Percentiles rank a stretch among this genome's conserved stretches.
Evolutionary conservation across 2,797 vertebrate genomes (phyloP).

Genomic region (Oryzias sinensis): DNA sequence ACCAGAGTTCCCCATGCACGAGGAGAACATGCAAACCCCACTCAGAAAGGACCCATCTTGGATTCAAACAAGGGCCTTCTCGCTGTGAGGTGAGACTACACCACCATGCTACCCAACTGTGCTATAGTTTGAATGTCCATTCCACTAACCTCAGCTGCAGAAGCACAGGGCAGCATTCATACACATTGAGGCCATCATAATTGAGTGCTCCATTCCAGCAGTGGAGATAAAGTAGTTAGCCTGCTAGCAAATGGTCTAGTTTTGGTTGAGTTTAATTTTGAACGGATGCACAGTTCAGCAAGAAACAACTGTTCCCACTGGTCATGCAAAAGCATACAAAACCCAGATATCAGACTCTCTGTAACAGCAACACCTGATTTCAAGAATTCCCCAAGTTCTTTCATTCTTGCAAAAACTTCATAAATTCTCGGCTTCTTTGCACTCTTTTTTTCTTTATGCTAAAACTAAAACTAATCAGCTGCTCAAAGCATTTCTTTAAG

Average conservation of each 20-base stretch:
- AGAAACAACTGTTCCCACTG: not conserved
- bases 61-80: not conserved
- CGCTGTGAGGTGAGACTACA: not conserved
- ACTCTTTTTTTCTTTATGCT: too few species aligned
- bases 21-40: too few species aligned
- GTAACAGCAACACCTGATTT: not conserved
- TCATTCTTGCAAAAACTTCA: too few species aligned
- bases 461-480: too few species aligned
- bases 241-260: constrained; percentile 31
- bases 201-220: constrained; percentile 21
- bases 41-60: too few species aligned
- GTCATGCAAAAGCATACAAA: not conserved
- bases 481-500: too few species aligned
- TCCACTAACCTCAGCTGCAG: constrained; percentile 5
- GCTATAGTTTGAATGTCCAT: constrained; percentile 3
- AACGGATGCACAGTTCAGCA: not conserved
- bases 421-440: too few species aligned
- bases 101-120: not conserved
- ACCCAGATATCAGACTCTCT: not conserved
- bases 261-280: constrained; percentile 33
- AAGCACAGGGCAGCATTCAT: constrained; percentile 1
- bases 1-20: too few species aligned
- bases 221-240: constrained; percentile 28
- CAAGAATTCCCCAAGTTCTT: not conserved
- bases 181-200: constrained; percentile 38